Conservation (phyloP, 1,140 invertebrate species). For the Hormaphis cornu region DNA sequence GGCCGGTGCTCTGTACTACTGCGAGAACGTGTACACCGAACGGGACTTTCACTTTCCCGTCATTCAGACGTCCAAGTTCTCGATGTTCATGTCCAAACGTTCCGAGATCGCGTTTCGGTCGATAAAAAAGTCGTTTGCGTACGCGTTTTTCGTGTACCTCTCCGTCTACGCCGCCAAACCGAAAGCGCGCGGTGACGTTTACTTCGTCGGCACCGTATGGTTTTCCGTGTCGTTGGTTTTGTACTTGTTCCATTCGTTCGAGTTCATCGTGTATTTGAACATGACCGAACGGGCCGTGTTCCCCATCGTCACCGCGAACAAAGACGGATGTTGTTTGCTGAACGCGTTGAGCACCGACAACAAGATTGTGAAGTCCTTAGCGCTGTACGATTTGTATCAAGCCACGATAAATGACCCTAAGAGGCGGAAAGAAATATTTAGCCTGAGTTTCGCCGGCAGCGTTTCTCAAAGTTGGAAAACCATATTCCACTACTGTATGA, state of each 20-base stretch:
- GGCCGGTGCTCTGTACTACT: not conserved
- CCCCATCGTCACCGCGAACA: not conserved
- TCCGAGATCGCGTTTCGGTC: not conserved
- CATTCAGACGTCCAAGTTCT: slow-evolving; percentile 9
- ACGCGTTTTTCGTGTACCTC: not conserved
- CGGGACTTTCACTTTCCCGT: slow-evolving; percentile 6
- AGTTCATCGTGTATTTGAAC: not conserved
- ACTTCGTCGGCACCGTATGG: not conserved
- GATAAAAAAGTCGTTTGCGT: not conserved
- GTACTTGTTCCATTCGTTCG: slow-evolving; percentile 5
- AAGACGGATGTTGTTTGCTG: not conserved
- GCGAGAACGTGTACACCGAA: not conserved
- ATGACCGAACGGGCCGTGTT: slow-evolving; percentile 17
- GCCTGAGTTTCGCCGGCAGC: slow-evolving; percentile 11
- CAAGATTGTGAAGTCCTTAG: slow-evolving; percentile 19
- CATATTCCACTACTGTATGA: slow-evolving; percentile 11
- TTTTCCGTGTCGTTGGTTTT: slow-evolving; percentile 7
- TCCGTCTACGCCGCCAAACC: not conserved
- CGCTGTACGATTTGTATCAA: slow-evolving; percentile 15
- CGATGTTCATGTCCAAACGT: slow-evolving; percentile 19
- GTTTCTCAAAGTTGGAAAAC: slow-evolving; percentile 17
- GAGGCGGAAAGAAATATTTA: slow-evolving; percentile 25
- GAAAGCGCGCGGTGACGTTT: not conserved
- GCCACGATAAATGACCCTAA: not conserved
- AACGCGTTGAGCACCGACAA: not conserved